Percentiles rank a stretch among this genome's conserved stretches.
These are phyloP conservation scores for Molossus molossus DNA, from an alignment of 2,797 vertebrate species.

Conservation along the genomic window DNA sequence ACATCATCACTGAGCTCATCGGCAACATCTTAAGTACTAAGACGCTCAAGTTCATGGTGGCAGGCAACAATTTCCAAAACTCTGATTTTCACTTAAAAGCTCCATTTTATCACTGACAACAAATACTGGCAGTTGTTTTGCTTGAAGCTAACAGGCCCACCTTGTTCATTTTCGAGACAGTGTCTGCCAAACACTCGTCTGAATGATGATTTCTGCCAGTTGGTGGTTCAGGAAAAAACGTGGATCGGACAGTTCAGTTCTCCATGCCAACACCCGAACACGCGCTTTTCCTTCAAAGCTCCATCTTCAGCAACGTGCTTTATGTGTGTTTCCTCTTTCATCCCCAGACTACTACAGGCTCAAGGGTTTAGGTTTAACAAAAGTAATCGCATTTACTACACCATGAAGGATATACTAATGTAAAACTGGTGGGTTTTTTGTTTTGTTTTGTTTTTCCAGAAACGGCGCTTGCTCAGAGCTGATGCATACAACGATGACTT, in stretches of 20 bases:
- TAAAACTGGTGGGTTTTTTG: neutral
- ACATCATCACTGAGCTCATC: neutral
- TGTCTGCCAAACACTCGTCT: neutral
- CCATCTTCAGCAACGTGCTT: neutral
- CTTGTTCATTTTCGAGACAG: neutral
- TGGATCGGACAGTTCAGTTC: neutral
- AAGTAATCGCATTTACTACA: neutral
- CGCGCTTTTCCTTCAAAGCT: neutral
- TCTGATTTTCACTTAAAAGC: neutral
- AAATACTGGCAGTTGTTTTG: neutral
- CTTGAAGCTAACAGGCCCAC: neutral
- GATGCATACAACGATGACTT: accelerated
- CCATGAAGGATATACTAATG: neutral
- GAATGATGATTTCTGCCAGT: neutral
- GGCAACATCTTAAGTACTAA: neutral
- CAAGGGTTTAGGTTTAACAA: neutral
- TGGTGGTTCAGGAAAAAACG: neutral
- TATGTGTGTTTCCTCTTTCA: neutral
- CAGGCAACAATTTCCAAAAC: neutral
- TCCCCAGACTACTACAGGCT: neutral
- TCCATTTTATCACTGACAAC: neutral
- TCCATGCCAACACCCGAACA: neutral
- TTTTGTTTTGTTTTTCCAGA: neutral
- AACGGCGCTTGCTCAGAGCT: neutral
- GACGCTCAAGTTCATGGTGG: neutral